These are phyloP conservation scores for Uromys caudimaculatus DNA, from an alignment of 2,797 vertebrate genomes.

Conservation along the genomic window DNA sequence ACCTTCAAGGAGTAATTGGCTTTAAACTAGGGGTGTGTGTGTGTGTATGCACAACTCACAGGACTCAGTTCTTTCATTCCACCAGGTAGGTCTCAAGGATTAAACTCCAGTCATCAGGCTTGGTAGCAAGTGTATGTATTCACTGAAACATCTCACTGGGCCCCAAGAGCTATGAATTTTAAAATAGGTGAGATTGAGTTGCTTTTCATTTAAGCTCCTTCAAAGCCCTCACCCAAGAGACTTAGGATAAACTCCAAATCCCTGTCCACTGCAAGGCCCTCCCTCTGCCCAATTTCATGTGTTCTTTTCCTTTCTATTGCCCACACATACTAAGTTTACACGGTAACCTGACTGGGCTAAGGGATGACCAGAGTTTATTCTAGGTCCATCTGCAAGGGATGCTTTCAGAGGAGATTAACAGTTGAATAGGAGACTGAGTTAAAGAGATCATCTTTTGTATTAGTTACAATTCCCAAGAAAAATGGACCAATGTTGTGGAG, in stretches of 20 bases:
- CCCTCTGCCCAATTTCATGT: neutral
- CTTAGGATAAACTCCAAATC: neutral
- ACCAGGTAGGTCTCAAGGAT: neutral
- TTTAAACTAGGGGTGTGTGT: neutral
- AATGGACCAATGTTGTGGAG: neutral
- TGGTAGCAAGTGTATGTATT: neutral
- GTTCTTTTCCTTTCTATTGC: neutral
- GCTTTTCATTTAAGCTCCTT: neutral
- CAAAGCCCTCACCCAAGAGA: neutral
- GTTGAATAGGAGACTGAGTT: neutral
- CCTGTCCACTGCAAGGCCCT: neutral
- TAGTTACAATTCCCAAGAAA: neutral
- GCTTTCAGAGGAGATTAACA: neutral
- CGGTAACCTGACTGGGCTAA: neutral
- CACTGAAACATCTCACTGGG: neutral
- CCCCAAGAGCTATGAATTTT: neutral
- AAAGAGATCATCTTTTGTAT: neutral
- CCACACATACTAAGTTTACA: neutral
- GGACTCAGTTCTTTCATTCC: neutral
- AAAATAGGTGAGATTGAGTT: neutral
- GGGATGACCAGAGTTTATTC: neutral
- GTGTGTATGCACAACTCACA: neutral
- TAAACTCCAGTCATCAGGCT: neutral
- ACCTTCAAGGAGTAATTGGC: neutral
- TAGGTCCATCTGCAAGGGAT: neutral